Evolutionary conservation across 2,888 invertebrate species (phyloP), one percentile per base, ranked within the genome.

Genomic region (Drosophila emarginata): DNA sequence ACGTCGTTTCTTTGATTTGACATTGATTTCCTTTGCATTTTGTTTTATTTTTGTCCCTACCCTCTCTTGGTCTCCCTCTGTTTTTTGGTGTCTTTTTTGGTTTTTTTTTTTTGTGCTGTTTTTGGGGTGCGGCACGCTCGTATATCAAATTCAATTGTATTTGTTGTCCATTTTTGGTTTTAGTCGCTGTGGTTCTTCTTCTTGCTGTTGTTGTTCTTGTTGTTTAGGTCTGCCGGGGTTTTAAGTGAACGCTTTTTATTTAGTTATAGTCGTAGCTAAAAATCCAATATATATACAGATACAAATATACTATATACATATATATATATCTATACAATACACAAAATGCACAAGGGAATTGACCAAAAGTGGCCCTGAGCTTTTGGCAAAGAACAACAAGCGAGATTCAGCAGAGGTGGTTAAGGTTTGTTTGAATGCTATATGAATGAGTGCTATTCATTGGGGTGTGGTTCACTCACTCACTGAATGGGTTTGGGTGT

Each of bases 111-210:
- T 45, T 15, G 7, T 45, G 9, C 6, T 28, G 28, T 63, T 50
- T 54, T 39, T 23, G 39, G 45, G 57, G 56, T 72, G 58, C 72
- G 72, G 61, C 64, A 68, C 68, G 68, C 69, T 74, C 84, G 56
- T 78, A 70, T 79, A 72, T 87, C 68, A 79, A 84, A 87, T 75
- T 74, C 75, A 81, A 84, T 80, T 72, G 69, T 68, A 32, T 54
- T 57, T 64, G 23, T 62, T 64, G 60, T 58, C 54, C 21, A 58
- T 64, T 75, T 71, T 75, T 71, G 69, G 75, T 74, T 72, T 15
- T 67, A 54, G 64, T 45, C 45, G 45, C 69, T 74, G 74, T 67
- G 62, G 65, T 70, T 45, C 45, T 45, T 45, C 45, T 45, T 45
- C 18, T 21, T 45, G 11, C 71, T 61, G 75, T 67, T 75, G 64